Evolutionary conservation across 2,113 vertebrate species (phyloP).

Genomic region (Sinocyclocheilus anophthalmus): DNA sequence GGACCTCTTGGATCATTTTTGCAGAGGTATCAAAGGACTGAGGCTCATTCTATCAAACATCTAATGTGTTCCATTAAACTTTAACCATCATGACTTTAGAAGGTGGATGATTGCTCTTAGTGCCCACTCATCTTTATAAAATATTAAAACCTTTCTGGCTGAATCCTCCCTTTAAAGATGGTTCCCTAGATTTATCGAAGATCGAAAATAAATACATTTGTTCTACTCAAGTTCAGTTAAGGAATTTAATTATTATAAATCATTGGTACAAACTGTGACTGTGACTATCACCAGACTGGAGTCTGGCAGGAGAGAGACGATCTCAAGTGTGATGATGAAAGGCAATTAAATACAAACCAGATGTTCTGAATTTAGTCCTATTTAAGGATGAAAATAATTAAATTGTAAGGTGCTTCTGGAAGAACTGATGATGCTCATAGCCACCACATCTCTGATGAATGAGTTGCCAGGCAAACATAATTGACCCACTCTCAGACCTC

Average conservation of each 20-base stretch:
- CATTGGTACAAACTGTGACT: background rate
- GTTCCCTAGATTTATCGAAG: background rate
- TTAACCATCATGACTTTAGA: constrained; percentile 23
- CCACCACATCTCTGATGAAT: background rate
- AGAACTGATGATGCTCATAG: background rate
- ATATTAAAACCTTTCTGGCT: constrained; percentile 21
- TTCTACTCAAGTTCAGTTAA: background rate
- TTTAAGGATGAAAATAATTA: background rate
- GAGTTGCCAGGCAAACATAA: constrained; percentile 12
- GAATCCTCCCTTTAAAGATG: background rate
- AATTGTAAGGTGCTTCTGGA: background rate
- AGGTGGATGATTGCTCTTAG: constrained; percentile 6
- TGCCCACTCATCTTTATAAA: constrained; percentile 19
- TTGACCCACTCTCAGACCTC: constrained; percentile 24
- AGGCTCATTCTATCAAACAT: constrained; percentile 18
- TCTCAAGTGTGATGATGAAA: background rate
- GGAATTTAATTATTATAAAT: background rate
- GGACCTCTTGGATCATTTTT: constrained; percentile 28
- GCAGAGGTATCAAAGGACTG: constrained; percentile 31
- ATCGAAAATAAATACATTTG: background rate
- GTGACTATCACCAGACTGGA: background rate
- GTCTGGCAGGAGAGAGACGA: background rate
- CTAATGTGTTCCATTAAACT: constrained; percentile 43
- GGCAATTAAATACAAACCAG: background rate
- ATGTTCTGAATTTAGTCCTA: background rate